A percentile compares a stretch with the other conserved stretches of the same genome.
Conservation (phyloP, 2,888 invertebrate genomes). For the Chromoteleia sp. region DNA sequence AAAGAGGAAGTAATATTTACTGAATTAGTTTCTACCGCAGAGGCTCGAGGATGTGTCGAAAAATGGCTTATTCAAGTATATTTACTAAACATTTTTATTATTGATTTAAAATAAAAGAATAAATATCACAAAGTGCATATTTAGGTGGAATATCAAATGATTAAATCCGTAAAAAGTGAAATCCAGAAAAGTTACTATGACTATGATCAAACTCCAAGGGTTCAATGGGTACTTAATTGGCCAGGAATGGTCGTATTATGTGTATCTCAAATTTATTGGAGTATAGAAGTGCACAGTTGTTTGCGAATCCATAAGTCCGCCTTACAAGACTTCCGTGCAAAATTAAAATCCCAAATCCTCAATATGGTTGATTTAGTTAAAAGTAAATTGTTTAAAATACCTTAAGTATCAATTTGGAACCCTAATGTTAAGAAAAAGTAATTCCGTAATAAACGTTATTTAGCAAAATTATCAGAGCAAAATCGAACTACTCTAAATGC, state of each 20-base stretch:
- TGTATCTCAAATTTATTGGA: conserved; percentile 94
- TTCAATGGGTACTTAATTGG: conserved; percentile 91
- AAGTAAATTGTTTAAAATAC: too few species aligned
- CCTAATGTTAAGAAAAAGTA: too few species aligned
- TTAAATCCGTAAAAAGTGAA: conserved; percentile 89
- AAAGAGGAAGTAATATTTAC: conserved; percentile 89
- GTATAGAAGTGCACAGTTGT: conserved; percentile 90
- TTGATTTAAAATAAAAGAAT: too few species aligned
- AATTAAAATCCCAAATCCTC: conserved; percentile 88
- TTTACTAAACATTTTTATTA: too few species aligned
- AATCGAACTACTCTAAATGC: conserved; percentile 92
- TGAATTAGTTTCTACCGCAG: conserved; percentile 88
- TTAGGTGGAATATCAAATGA: conserved; percentile 93
- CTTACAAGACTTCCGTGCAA: conserved; percentile 86
- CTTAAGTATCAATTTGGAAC: too few species aligned
- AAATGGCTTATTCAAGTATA: conserved; percentile 90
- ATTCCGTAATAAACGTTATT: neutral
- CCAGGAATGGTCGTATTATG: conserved; percentile 93
- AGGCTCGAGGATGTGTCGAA: conserved; percentile 93
- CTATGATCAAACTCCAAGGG: conserved; percentile 87
- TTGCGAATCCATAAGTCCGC: conserved; percentile 87
- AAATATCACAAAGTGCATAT: too few species aligned
- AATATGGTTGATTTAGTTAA: conserved; percentile 91
- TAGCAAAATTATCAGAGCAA: conserved; percentile 89
- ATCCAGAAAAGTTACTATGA: conserved; percentile 88